Percentiles rank a stretch among this genome's conserved stretches.
These are phyloP conservation scores for Drosophila paulistorum DNA, from an alignment of 1,140 invertebrate species.

Conservation along the genomic window DNA sequence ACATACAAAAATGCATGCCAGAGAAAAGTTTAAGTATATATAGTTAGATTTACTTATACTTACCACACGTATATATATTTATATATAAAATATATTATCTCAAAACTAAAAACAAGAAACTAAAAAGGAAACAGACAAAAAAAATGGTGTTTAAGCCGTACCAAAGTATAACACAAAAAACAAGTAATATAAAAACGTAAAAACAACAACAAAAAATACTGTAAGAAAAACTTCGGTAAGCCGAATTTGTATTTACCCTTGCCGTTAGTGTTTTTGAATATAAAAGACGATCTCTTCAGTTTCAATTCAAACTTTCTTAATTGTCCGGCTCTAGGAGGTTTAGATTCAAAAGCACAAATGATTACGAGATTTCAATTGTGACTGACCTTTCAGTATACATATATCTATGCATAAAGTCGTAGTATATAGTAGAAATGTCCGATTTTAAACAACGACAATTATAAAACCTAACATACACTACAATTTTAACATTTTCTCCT, in stretches of 20 bases:
- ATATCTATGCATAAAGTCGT: no score
- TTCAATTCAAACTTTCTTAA: neutral
- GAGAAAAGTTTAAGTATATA: constrained; percentile 33
- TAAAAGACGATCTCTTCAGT: neutral
- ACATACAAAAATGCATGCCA: constrained; percentile 16
- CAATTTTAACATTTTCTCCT: no score
- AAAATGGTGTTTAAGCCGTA: constrained; percentile 10
- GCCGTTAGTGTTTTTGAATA: neutral
- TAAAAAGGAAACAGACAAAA: neutral
- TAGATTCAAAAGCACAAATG: no score
- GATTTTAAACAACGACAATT: no score
- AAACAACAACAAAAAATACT: neutral
- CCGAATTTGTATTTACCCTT: neutral
- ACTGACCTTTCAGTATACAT: no score
- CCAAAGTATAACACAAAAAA: neutral
- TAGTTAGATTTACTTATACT: constrained; percentile 18
- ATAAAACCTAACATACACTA: no score
- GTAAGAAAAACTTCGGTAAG: neutral
- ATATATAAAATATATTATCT: constrained; percentile 26
- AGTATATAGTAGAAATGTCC: no score
- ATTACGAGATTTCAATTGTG: no score
- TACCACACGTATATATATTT: constrained; percentile 22
- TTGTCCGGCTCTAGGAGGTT: no score
- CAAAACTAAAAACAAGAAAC: neutral
- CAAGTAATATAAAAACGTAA: constrained; percentile 2